Evolutionary conservation across 2,113 vertebrate genomes (phyloP).

Genomic region (Halcyon malimbica): DNA sequence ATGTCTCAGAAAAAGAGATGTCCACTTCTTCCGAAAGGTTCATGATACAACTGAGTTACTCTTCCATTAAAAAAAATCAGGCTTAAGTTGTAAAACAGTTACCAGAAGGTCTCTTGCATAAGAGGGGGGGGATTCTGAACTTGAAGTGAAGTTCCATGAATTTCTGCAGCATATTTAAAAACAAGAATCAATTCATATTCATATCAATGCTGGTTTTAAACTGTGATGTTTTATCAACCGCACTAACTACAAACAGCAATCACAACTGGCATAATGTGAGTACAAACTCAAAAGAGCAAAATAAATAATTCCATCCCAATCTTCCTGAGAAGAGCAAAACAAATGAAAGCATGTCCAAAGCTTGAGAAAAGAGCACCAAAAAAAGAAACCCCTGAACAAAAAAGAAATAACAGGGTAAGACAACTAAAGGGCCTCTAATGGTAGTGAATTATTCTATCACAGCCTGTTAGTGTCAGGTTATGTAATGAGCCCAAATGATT

Average conservation of each 20-base stretch:
- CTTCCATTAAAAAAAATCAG: background rate
- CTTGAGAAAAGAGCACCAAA: background rate
- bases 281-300: background rate
- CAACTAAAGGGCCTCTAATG: background rate
- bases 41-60: background rate
- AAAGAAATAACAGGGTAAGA: background rate
- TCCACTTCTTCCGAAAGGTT: background rate
- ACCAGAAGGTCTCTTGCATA: background rate
- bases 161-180: background rate
- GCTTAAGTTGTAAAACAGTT: background rate
- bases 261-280: background rate
- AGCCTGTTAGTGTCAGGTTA: background rate
- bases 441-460: constrained; percentile 17
- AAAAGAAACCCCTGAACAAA: background rate
- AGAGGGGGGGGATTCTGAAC: background rate
- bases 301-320: background rate
- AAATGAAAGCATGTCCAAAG: background rate
- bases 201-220: background rate
- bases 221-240: background rate
- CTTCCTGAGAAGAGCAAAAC: background rate
- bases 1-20: background rate
- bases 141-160: background rate
- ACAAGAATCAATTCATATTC: background rate
- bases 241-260: background rate
- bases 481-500: background rate